These are phyloP conservation scores for Pegea sp. DNA, from an alignment of 23 tunicate genomes.

Conservation along the genomic window DNA sequence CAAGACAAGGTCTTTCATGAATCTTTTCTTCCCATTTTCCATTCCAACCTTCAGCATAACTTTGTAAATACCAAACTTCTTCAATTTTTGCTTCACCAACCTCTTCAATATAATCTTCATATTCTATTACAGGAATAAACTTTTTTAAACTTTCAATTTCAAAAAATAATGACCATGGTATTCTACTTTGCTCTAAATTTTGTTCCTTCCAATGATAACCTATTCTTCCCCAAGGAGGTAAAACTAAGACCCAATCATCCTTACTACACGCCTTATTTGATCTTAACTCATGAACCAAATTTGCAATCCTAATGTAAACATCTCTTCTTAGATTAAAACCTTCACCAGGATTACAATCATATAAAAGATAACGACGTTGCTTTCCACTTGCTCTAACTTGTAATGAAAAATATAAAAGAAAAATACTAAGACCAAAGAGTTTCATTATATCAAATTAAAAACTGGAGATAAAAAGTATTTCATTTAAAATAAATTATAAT, in stretches of 20 bases:
- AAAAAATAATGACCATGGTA: conserved; percentile 78
- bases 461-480: too few relatives aligned
- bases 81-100: conserved; percentile 71
- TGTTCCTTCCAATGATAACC: conserved; percentile 94
- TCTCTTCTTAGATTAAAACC: conserved; percentile 91
- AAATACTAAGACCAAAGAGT: too few relatives aligned
- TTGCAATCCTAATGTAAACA: conserved; percentile 84
- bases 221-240: conserved; percentile 99
- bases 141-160: conserved; percentile 43
- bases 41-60: conserved; percentile 83
- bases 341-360: conserved; percentile 97
- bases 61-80: conserved; percentile 92
- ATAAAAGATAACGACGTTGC: conserved; percentile 30
- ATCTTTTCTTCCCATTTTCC: conserved; percentile 86
- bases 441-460: too few relatives aligned
- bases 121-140: conserved; percentile 82
- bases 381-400: neutral
- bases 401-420: too few relatives aligned
- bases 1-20: conserved; percentile 85
- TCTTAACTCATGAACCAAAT: conserved; percentile 29
- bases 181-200: conserved; percentile 70
- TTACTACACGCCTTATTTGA: conserved; percentile 11
- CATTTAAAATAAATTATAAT: too few relatives aligned
- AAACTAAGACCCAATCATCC: conserved; percentile 78
- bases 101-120: conserved; percentile 86